Conservation (phyloP, 2,113 vertebrate genomes). For the Pachypanchax playfairii region DNA sequence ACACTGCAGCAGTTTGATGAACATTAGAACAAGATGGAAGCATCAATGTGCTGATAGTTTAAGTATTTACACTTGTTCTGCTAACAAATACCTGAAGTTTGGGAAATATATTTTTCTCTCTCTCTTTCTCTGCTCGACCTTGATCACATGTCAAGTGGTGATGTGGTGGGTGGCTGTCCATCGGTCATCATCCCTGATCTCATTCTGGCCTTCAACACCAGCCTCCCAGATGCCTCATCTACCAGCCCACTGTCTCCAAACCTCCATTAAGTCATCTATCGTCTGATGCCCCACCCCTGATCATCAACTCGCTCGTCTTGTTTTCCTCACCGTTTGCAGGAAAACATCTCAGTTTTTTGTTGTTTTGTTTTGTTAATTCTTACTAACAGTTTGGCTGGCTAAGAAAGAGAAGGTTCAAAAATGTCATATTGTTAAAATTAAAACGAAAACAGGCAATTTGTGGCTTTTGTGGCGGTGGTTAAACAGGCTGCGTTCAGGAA, state of each 20-base stretch:
- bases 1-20: constrained; percentile 5
- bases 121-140: constrained; percentile 41
- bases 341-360: constrained; percentile 37
- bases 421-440: constrained; percentile 5
- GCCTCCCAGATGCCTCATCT: constrained; percentile 78
- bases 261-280: constrained; percentile 81
- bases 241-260: constrained; percentile 74
- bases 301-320: constrained; percentile 70
- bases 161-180: constrained; percentile 63
- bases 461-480: constrained; percentile 27
- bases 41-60: neutral
- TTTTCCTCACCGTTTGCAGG: constrained; percentile 41
- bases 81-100: constrained; percentile 47
- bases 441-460: constrained; percentile 18
- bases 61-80: constrained; percentile 17
- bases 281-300: constrained; percentile 74
- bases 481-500: constrained; percentile 48
- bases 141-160: constrained; percentile 72
- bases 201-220: constrained; percentile 67
- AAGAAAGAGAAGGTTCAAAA: constrained; percentile 19
- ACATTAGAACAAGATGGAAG: neutral
- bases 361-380: constrained; percentile 35
- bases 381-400: constrained; percentile 14
- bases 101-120: constrained; percentile 20
- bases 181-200: constrained; percentile 72